Evolutionary conservation across 2,888 invertebrate species (phyloP).

Genomic region (Coleophora flavipennella): DNA sequence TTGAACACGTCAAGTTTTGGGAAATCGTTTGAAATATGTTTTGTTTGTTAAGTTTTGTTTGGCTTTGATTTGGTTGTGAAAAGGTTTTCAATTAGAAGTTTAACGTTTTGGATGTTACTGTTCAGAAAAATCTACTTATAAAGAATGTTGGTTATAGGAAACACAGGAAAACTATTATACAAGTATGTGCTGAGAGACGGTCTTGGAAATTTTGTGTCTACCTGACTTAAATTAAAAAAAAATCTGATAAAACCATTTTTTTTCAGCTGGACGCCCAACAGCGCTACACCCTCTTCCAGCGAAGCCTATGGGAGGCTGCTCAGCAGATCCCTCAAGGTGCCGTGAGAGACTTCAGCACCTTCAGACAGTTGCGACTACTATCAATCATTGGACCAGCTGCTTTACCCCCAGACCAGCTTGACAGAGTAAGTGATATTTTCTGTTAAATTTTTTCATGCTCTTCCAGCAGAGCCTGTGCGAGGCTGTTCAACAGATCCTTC

Average conservation of each 20-base stretch:
- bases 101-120: no score
- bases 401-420: slow-evolving; percentile 85
- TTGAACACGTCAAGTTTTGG: not conserved
- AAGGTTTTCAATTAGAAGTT: no score
- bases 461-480: slow-evolving; percentile 87
- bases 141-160: no score
- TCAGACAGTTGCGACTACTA: slow-evolving; percentile 81
- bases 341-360: slow-evolving; percentile 78
- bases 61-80: no score
- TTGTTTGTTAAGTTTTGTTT: no score
- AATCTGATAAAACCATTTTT: not conserved
- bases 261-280: slow-evolving; percentile 86
- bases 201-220: no score
- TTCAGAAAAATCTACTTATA: no score
- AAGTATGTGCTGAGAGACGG: no score
- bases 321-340: slow-evolving; percentile 77
- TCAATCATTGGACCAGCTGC: slow-evolving; percentile 89
- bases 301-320: slow-evolving; percentile 83
- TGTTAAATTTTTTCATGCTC: no score
- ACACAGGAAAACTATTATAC: no score
- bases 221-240: no score
- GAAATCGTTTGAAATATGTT: no score
- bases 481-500: slow-evolving; percentile 79
- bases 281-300: slow-evolving; percentile 86
- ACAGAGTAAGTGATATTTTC: slow-evolving; percentile 75